A percentile compares a stretch with the other conserved stretches of the same genome.
These are phyloP conservation scores for Coptotermes formosanus DNA, from an alignment of 1,140 invertebrate species.

Conservation along the genomic window DNA sequence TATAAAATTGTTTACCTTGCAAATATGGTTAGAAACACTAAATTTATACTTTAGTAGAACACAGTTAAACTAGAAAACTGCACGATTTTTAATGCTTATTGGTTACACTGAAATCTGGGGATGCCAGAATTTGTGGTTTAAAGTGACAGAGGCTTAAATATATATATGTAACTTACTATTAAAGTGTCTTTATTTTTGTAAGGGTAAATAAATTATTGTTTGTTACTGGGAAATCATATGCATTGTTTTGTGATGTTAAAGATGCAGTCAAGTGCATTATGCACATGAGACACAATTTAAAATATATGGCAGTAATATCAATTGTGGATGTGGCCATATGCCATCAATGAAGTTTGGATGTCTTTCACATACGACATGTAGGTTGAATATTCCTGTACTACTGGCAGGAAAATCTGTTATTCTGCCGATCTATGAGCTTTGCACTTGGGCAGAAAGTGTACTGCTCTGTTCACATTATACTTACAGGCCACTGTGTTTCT, in stretches of 20 bases:
- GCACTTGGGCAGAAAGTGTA: not conserved
- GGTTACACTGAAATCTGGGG: not conserved
- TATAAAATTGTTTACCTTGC: not conserved
- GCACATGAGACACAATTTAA: too few species aligned
- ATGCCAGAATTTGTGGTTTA: not conserved
- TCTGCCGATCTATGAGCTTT: not conserved
- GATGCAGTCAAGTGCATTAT: too few species aligned
- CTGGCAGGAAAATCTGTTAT: not conserved
- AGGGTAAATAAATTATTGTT: not conserved
- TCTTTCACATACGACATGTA: too few species aligned
- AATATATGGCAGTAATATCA: too few species aligned
- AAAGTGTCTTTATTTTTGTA: not conserved
- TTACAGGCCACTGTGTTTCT: not conserved
- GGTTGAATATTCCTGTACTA: too few species aligned
- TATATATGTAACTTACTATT: not conserved
- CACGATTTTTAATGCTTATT: not conserved
- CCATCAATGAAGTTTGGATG: too few species aligned
- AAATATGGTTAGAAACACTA: too few species aligned
- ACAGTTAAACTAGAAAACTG: not conserved
- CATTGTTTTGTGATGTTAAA: too few species aligned
- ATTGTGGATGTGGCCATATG: too few species aligned
- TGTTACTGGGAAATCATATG: too few species aligned
- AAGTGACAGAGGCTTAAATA: too few species aligned
- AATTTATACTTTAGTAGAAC: not conserved
- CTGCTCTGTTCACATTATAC: not conserved